Percentiles rank a stretch among this genome's conserved stretches.
Evolutionary conservation across 2,888 invertebrate genomes (phyloP).

Genomic region (Marronus borbonicus): DNA sequence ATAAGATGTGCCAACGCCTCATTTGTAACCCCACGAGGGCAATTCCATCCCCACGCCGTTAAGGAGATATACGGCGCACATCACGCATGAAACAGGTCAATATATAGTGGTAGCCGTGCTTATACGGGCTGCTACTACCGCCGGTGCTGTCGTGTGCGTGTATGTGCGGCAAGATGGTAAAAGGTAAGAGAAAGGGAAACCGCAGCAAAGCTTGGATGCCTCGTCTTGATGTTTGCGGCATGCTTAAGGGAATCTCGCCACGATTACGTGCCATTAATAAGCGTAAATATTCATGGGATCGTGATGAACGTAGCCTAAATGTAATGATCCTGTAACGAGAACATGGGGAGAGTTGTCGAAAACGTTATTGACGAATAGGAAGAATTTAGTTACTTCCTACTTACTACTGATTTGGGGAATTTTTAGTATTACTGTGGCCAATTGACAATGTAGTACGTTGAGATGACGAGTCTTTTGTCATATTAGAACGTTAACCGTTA

Average conservation of each 20-base stretch:
- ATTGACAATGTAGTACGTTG: no score
- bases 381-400: no score
- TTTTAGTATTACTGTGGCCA: no score
- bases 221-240: slow-evolving; percentile 7
- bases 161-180: not conserved
- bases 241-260: slow-evolving; percentile 1
- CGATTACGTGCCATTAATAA: slow-evolving; percentile 34
- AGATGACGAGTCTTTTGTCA: no score
- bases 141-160: not conserved
- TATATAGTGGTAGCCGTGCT: slow-evolving; percentile 29
- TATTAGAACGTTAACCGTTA: no score
- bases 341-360: not conserved
- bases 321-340: not conserved
- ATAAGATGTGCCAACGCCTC: slow-evolving; percentile 54
- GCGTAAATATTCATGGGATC: slow-evolving; percentile 17
- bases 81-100: slow-evolving; percentile 48
- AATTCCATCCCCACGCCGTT: slow-evolving; percentile 49
- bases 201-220: slow-evolving; percentile 16
- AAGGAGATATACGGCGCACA: slow-evolving; percentile 49
- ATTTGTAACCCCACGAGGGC: slow-evolving; percentile 53
- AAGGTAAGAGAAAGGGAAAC: not conserved
- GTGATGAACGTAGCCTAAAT: not conserved
- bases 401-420: no score
- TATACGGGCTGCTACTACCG: not conserved
- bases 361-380: no score